Base-by-base conservation (phyloP, 2,797 vertebrate genomes). In the Myotis vivesi region DNA sequence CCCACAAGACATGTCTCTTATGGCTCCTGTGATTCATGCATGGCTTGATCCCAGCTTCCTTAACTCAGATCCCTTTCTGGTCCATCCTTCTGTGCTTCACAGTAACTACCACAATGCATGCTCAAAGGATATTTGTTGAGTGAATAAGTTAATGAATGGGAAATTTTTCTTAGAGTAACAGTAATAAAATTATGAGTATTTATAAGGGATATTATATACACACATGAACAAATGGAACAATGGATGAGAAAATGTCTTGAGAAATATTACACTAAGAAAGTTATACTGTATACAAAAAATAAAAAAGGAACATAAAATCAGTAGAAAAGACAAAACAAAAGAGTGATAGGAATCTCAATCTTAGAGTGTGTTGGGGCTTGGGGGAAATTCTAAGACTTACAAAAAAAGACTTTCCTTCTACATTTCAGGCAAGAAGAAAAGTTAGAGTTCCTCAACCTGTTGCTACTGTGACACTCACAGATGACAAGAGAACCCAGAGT, bases 171-270 rank as follows among this genome's bases (percentile, higher is more conserved):
- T 89, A 57, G 16, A 86, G 25, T 49, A 77, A 49, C 68, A 73
- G 71, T 89, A 86, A 81, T 79, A 89, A 79, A 96, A 89, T 55
- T 64, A 82, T 69, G 53, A 93, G 15, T 8, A 71, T 53, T 94
- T 93, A 41, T 88, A 62, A 20, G 44, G n/a, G 68, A 3, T 71
- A 55, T 53, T 68, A 53, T 22, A 68, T 16, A 55, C n/a, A 81
- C 8, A 64, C 4, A 66, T n/a, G 38, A 73, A 83, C 2, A 30
- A 57, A 46, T 59, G 23, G 53, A 55, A 30, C 4, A 69, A 20
- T 71, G 44, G 6, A 7, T 41, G 33, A 91, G 38, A 86, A 68
- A 91, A 73, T 4, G 71, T 53, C 51, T 93, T 69, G n/a, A 80
- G 83, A 91, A 73, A 59, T 15, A 66, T 30, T 75, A 2, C 33